Evolutionary conservation across 1,140 invertebrate species (phyloP).

Genomic region (Calephelis virginiensis): DNA sequence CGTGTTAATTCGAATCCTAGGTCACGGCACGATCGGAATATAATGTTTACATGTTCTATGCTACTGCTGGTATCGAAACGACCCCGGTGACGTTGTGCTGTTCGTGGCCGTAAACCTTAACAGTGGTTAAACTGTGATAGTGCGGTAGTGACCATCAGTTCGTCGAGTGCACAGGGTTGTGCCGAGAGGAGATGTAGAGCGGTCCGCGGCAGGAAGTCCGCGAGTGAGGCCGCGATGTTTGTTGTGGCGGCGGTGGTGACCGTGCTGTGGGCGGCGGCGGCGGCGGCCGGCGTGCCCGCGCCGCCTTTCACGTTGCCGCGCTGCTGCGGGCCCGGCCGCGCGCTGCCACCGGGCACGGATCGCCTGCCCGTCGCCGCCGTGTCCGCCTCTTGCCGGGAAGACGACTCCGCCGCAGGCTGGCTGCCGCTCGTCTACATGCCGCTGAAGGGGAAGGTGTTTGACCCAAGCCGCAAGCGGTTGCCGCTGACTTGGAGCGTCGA

Average conservation of each 20-base stretch:
- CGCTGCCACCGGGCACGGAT: slow-evolving; percentile 47
- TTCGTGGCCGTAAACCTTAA: not conserved
- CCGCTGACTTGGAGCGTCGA: slow-evolving; percentile 75
- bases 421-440: slow-evolving; percentile 78
- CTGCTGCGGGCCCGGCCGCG: slow-evolving; percentile 75
- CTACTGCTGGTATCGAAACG: not conserved
- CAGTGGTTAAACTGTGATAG: not conserved
- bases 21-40: slow-evolving; percentile 10
- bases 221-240: slow-evolving; percentile 29
- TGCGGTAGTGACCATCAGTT: not conserved
- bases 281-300: slow-evolving; percentile 44
- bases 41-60: slow-evolving; percentile 32
- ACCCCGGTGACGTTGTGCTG: not conserved
- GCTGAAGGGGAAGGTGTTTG: slow-evolving; percentile 40
- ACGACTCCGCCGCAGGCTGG: slow-evolving; percentile 56
- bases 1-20: slow-evolving; percentile 36
- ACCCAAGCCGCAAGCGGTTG: slow-evolving; percentile 36
- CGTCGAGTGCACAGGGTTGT: not conserved
- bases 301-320: slow-evolving; percentile 69
- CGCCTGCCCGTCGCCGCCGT: slow-evolving; percentile 26
- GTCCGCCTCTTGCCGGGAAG: slow-evolving; percentile 38
- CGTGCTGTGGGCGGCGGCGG: slow-evolving; percentile 40
- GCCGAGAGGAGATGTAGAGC: too few relatives aligned
- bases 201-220: slow-evolving; percentile 18
- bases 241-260: slow-evolving; percentile 29